Evolutionary conservation across 1,140 invertebrate genomes (phyloP), one percentile per base, ranked within the genome.

Genomic region (Drosophila athabasca): DNA sequence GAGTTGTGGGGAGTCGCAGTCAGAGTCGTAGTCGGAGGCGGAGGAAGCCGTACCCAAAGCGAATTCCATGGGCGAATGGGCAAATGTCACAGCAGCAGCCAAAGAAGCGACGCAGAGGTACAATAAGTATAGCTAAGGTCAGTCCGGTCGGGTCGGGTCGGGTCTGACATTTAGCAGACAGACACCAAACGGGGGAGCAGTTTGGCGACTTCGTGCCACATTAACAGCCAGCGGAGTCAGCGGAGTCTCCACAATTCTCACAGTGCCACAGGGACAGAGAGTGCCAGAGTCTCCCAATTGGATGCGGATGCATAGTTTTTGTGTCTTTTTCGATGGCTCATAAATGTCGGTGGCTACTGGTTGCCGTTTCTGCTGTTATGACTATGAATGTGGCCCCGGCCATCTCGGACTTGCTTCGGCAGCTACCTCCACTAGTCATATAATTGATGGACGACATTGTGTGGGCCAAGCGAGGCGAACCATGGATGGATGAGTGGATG

Each of bases 81-180:
- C 62, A 76, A 75, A 76, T 75, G 72, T 50, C 44, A 67, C 61
- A 53, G 22, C 39, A 53, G 44, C 39, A 53, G 44, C 51, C 54
- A 52, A 31, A 41, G 35, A 24, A 62, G 39, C 45, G 35, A 31
- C 19, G 9, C 7, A 29, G n/a, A 24, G 41, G 58, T 69, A 24
- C n/a, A 19, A 52, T 15, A 31, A n/a, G 19, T 24, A 48, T 76
- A 62, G 55, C 62, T 57, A 75, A 75, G 48, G 54, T 60, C 43
- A 67, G 43, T 60, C 39, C 11, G 31, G 9, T 19, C 17, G 17
- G 17, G 17, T 19, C 17, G 17, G 17, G 17, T 19, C 17, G 52
- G 31, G 31, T 44, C 71, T 75, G 71, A 75, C 71, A 74, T 75
- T 75, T 75, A 66, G 48, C 70, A 50, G 60, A 35, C 15, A 19